Conservation (phyloP, 2,888 invertebrate species). For the Leucania comma region DNA sequence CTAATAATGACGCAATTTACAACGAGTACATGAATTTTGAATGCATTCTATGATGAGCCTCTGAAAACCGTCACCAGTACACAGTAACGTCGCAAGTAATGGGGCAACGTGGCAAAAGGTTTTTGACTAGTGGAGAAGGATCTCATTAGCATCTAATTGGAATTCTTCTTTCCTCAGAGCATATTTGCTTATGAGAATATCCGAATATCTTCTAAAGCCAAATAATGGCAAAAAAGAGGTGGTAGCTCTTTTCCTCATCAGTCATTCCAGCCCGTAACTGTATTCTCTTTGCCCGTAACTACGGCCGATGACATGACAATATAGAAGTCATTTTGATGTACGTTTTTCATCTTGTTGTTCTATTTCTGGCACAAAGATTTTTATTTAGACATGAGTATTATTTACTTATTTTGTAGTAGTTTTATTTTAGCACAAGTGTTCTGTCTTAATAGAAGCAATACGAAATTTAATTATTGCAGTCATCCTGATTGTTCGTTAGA, state of each 20-base stretch:
- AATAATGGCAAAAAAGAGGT: neutral
- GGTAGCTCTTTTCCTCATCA: neutral
- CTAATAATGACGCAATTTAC: too few species aligned
- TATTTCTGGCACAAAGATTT: constrained; percentile 11
- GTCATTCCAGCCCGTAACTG: neutral
- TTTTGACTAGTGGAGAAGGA: too few species aligned
- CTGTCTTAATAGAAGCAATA: constrained; percentile 58
- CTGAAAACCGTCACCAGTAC: too few species aligned
- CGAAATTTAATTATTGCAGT: constrained; percentile 74
- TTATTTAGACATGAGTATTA: constrained; percentile 68
- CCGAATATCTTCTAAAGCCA: too few species aligned
- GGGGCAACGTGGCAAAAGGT: too few species aligned
- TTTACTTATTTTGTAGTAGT: constrained; percentile 72
- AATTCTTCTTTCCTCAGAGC: neutral
- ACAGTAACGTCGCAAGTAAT: too few species aligned
- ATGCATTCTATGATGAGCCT: too few species aligned
- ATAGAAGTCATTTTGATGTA: neutral
- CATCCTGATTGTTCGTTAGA: constrained; percentile 86
- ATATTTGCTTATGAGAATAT: neutral
- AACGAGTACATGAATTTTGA: too few species aligned
- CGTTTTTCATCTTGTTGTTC: constrained; percentile 12
- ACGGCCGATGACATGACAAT: neutral
- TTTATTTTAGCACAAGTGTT: constrained; percentile 68
- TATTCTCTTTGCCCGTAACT: neutral
- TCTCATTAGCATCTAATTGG: neutral